Evolutionary conservation across 2,113 vertebrate species (phyloP), one percentile per base, ranked within the genome.

Genomic region (Osmerus mordax): DNA sequence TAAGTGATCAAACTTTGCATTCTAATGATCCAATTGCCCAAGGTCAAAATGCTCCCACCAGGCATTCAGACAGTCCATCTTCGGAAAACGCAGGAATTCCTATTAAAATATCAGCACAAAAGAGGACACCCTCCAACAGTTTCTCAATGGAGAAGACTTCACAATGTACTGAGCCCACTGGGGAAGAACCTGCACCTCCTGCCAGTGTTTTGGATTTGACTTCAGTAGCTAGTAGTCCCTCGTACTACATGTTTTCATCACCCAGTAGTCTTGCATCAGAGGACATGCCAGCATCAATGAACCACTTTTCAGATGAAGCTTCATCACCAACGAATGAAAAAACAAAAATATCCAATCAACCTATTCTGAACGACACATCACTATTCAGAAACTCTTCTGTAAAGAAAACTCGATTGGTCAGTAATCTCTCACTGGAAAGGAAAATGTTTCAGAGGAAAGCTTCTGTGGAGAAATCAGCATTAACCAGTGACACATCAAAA

Each of bases 361-460:
- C 73, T 3, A 28, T 16, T 5, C 68, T 1, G 18, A 69, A 25
- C 2, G 75, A 81, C 14, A 65, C 36, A 23, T 62, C 68, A 60
- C 41, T 84, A 80, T 55, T 78, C 52, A 83, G 77, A 84, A 72
- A 64, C 8, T 64, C 65, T 32, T 84, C 84, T 11, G 62, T 79
- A 53, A 90, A 87, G 84, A 85, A 83, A 65, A 71, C 78, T 28
- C 79, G 74, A 70, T 76, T 89, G 70, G 72, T 89, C 73, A 91
- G 83, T 80, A 84, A 89, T 76, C 15, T 54, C 7, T 89, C 86
- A 53, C 63, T 89, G 65, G 83, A 88, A 82, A 90, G 76, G 60
- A 83, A 89, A 85, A 86, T 90, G 80, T 90, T 74, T 67, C 78
- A 87, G 25, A 89, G 77, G 74, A 88, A 83, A 70, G 78, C 70